Evolutionary conservation across 2,888 invertebrate genomes (phyloP), one percentile per base, ranked within the genome.

Genomic region (Beris morrisii): DNA sequence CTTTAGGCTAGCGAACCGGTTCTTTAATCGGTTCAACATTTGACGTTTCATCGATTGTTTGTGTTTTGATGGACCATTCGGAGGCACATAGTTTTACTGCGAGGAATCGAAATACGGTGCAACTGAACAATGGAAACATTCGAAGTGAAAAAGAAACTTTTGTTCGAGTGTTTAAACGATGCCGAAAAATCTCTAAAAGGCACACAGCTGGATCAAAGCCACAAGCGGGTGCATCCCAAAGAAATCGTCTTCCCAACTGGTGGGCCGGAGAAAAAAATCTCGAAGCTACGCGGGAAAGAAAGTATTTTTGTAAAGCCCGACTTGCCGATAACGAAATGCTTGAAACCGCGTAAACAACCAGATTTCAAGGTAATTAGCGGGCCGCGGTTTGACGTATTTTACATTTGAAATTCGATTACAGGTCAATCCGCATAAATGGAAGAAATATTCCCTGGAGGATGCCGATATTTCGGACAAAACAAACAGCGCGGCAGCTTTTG

Each of bases 381-480:
- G 22, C 22, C 22, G 22, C 22, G 22, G 22, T 38, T 6, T 12
- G 44, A 31, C 1, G 53, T 52, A 38, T 13, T 9, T 12, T 45
- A 45, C 11, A 45, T 22, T 22, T 31, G 13, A 22, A 28, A 31
- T 44, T 44, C 13, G 11, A 4, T 45, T 86, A 74, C 84, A 88
- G 74, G 85, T 85, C 70, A 88, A 93, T 80, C 94, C 93, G 12
- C 86, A 90, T 69, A 92, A 90, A 75, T 94, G 92, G 91, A 87
- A 85, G 11, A 90, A 88, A 74, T 94, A 95, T 74, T 87, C 88
- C 13, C 78, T 95, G 15, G 88, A 87, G 31, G 91, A 93, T 84
- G 92, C 93, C 4, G 91, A 92, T 74, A 88, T 92, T 82, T 90
- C 92, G 0, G 92, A 93, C 66, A 84, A 84, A 63, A 87, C 88